These are phyloP conservation scores for Clistopyga incitator DNA, from an alignment of 2,888 invertebrate species.

Conservation along the genomic window DNA sequence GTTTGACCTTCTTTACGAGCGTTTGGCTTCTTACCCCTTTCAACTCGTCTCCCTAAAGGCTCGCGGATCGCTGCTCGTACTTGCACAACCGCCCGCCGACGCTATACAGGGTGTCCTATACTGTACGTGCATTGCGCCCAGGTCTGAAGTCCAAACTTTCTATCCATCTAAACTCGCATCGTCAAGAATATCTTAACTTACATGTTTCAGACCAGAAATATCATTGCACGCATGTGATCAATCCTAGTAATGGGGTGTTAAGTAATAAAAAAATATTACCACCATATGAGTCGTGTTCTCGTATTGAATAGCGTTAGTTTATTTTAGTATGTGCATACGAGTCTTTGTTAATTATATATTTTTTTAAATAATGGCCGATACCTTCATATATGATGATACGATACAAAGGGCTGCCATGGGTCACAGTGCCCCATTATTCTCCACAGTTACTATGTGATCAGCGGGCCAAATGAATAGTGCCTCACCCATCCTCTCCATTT, in stretches of 20 bases:
- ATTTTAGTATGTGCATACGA: no score
- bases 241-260: not conserved
- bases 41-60: slow-evolving; percentile 78
- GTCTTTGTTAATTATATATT: no score
- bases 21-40: slow-evolving; percentile 79
- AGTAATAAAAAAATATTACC: not conserved
- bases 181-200: slow-evolving; percentile 1
- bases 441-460: no score
- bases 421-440: not conserved
- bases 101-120: slow-evolving; percentile 1
- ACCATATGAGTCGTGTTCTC: not conserved
- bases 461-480: not conserved
- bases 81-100: slow-evolving; percentile 17
- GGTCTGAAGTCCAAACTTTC: slow-evolving; percentile 23
- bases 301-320: not conserved
- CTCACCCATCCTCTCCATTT: not conserved
- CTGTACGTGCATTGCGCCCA: not conserved
- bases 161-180: not conserved
- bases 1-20: slow-evolving; percentile 81
- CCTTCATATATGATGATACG: not conserved
- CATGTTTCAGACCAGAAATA: not conserved
- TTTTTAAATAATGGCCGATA: no score
- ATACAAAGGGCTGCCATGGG: not conserved
- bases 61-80: slow-evolving; percentile 70
- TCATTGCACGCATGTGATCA: not conserved